A percentile compares a stretch with the other conserved stretches of the same genome.
phyloP scores from a whole-genome alignment of 1,140 invertebrate species.

The Trissolcus basalis region DNA sequence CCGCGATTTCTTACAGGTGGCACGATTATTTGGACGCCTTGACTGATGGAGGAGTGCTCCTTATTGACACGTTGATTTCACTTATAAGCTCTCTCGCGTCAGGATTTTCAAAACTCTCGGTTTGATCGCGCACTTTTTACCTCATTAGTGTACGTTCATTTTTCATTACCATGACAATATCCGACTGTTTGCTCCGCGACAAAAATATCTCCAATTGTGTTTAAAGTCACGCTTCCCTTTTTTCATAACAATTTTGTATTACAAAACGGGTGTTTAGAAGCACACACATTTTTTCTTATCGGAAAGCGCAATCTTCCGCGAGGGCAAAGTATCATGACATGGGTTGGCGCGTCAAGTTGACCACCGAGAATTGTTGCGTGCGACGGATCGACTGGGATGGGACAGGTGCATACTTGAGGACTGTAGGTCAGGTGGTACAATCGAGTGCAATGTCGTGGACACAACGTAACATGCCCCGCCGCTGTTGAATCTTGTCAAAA shows the following conservation, averaged over 20 bases:
- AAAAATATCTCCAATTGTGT: too few relatives aligned
- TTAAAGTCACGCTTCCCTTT: too few relatives aligned
- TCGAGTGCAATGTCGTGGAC: slow-evolving; percentile 60
- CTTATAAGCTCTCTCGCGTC: slow-evolving; percentile 28
- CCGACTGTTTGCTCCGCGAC: too few relatives aligned
- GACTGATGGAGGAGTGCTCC: slow-evolving; percentile 30
- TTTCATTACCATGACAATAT: too few relatives aligned
- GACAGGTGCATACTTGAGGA: slow-evolving; percentile 42
- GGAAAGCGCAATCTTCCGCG: slow-evolving; percentile 7
- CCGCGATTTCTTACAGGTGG: slow-evolving; percentile 40
- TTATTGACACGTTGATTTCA: slow-evolving; percentile 31
- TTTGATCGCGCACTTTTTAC: not conserved
- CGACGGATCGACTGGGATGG: slow-evolving; percentile 33
- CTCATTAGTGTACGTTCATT: not conserved
- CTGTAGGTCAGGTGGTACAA: slow-evolving; percentile 49
- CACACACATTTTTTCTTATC: slow-evolving; percentile 26
- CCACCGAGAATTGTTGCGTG: slow-evolving; percentile 44
- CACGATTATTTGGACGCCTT: slow-evolving; percentile 26
- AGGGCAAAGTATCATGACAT: slow-evolving; percentile 32
- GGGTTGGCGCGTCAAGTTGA: slow-evolving; percentile 15
- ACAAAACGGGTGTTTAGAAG: slow-evolving; percentile 1
- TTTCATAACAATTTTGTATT: too few relatives aligned
- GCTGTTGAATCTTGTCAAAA: slow-evolving; percentile 48
- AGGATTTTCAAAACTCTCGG: slow-evolving; percentile 26
- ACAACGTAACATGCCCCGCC: slow-evolving; percentile 29